phyloP scores from a whole-genome alignment of 2,113 vertebrate species.

The Dromiciops gliroides region DNA sequence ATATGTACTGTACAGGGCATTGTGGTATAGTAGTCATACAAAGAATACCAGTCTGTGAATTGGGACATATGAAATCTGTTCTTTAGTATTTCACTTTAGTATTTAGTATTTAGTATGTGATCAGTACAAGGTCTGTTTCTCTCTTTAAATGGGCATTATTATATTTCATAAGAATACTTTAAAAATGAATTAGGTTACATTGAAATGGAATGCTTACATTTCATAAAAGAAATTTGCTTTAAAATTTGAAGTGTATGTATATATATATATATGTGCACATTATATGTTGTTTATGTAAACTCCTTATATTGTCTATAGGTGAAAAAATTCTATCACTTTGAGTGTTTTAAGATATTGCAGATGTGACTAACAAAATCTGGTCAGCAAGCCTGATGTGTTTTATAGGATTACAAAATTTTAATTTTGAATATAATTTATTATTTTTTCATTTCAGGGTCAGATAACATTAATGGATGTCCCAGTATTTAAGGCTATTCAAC shows the following conservation, averaged over 20 bases:
- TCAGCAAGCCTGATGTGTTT: neutral
- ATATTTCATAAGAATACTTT: neutral
- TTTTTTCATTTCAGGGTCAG: conserved; percentile 90
- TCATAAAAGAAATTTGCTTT: neutral
- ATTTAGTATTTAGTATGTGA: too few relatives aligned
- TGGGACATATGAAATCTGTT: conserved; percentile 7
- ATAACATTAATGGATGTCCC: conserved; percentile 99
- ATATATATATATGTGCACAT: too few relatives aligned
- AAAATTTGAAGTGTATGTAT: neutral
- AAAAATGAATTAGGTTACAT: neutral
- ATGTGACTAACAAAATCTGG: neutral
- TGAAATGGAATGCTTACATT: conserved; percentile 7
- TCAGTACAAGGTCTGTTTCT: neutral
- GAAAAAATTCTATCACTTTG: neutral
- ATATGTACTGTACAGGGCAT: conserved; percentile 10
- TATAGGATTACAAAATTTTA: conserved; percentile 35
- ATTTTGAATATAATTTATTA: conserved; percentile 13
- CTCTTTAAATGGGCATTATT: too few relatives aligned
- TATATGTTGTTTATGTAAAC: neutral
- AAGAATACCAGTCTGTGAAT: neutral
- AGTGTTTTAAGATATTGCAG: neutral
- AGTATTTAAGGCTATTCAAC: conserved; percentile 99
- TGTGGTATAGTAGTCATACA: conserved; percentile 1
- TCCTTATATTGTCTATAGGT: neutral
- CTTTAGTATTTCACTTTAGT: conserved; percentile 14